These are phyloP conservation scores for Ochlodes sylvanus DNA, from an alignment of 2,888 invertebrate species.

Conservation along the genomic window DNA sequence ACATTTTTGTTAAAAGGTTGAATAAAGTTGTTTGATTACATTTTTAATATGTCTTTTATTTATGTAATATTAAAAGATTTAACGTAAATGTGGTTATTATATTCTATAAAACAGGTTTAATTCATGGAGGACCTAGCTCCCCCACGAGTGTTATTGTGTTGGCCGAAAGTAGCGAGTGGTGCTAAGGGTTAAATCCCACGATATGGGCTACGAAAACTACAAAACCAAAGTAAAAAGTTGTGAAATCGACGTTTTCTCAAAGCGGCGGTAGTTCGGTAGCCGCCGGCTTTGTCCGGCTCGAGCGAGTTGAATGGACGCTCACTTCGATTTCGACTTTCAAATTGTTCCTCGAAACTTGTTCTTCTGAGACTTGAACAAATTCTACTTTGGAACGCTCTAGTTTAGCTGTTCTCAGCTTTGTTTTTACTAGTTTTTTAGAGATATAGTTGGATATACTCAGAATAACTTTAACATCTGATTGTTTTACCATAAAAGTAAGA, in stretches of 20 bases:
- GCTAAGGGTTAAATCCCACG: no score
- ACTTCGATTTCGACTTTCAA: conserved; percentile 59
- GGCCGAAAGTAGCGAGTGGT: no score
- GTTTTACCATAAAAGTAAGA: no score
- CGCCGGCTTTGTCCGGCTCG: conserved; percentile 50
- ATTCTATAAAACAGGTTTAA: no score
- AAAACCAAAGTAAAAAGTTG: conserved; percentile 38
- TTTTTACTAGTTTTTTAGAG: conserved; percentile 1
- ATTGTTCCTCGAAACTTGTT: conserved; percentile 48
- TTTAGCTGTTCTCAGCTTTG: conserved; percentile 10
- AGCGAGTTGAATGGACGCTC: conserved; percentile 55
- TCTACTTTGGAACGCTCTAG: conserved; percentile 20
- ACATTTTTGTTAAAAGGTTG: no score
- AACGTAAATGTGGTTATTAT: no score
- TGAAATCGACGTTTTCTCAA: conserved; percentile 47
- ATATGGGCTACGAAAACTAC: background rate
- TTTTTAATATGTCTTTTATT: no score
- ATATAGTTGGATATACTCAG: background rate
- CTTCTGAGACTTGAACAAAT: conserved; percentile 30
- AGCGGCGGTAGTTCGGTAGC: conserved; percentile 17
- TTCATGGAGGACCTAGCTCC: no score
- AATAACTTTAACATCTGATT: background rate
- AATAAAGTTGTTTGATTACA: no score
- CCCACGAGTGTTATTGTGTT: no score
- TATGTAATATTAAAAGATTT: no score